Evolutionary conservation across 1,140 invertebrate genomes (phyloP).

Genomic region (Lineus longissimus): DNA sequence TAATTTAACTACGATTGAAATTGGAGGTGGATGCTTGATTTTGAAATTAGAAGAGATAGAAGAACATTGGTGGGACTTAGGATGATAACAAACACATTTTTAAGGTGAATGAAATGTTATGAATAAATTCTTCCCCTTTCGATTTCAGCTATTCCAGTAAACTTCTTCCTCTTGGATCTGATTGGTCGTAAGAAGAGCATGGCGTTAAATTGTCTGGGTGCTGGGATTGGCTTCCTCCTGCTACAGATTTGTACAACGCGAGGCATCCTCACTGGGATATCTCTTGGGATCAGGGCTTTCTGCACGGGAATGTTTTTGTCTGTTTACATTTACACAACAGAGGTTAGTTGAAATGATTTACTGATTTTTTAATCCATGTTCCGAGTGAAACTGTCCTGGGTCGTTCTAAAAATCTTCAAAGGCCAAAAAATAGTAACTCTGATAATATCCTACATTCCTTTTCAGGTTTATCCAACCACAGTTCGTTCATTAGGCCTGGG

Average conservation of each 20-base stretch:
- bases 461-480: conserved; percentile 74
- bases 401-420: not conserved
- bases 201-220: conserved; percentile 83
- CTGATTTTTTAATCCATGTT: not conserved
- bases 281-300: conserved; percentile 70
- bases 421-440: no score
- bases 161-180: conserved; percentile 80
- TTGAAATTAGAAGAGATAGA: no score
- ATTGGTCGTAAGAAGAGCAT: conserved; percentile 88
- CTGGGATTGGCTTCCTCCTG: conserved; percentile 76
- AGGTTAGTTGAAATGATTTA: conserved; percentile 59
- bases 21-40: no score
- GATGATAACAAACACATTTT: no score
- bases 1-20: no score
- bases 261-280: conserved; percentile 37
- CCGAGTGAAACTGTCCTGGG: not conserved
- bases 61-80: no score
- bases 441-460: not conserved
- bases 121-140: conserved; percentile 62
- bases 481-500: conserved; percentile 82
- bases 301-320: conserved; percentile 92
- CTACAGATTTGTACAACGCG: conserved; percentile 70
- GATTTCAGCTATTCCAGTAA: conserved; percentile 42
- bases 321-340: conserved; percentile 92
- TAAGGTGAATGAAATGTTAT: no score